Evolutionary conservation across 2,888 invertebrate species (phyloP).

Genomic region (Eupithecia tripunctaria): DNA sequence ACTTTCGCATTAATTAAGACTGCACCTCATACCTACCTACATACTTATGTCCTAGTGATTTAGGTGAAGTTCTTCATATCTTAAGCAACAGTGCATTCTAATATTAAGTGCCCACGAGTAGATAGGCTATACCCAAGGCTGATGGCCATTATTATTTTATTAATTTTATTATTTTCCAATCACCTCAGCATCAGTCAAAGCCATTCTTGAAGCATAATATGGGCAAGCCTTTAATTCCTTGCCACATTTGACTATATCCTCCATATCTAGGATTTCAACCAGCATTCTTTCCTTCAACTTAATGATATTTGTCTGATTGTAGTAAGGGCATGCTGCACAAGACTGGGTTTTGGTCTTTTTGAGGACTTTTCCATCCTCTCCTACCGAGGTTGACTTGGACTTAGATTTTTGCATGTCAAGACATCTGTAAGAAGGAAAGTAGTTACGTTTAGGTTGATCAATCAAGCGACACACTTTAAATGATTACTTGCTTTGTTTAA

Average conservation of each 20-base stretch:
- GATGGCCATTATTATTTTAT: too few species aligned
- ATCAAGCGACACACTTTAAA: too few species aligned
- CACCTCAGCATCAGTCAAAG: conserved; percentile 92
- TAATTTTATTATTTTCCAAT: too few species aligned
- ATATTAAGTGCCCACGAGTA: too few species aligned
- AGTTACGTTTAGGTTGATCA: neutral
- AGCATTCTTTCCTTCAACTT: conserved; percentile 87
- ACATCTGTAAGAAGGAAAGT: conserved; percentile 82
- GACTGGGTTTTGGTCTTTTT: conserved; percentile 86
- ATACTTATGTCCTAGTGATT: too few species aligned
- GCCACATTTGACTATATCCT: conserved; percentile 90
- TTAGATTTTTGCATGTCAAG: conserved; percentile 90
- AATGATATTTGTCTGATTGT: conserved; percentile 86
- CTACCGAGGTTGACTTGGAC: conserved; percentile 81
- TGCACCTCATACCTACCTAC: too few species aligned
- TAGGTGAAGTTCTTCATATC: too few species aligned
- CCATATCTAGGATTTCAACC: conserved; percentile 92
- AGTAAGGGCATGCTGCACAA: conserved; percentile 87
- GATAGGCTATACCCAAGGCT: too few species aligned
- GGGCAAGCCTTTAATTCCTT: conserved; percentile 92
- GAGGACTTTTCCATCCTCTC: conserved; percentile 84
- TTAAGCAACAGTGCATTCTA: too few species aligned
- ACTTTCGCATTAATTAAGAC: too few species aligned
- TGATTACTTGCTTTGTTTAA: neutral
- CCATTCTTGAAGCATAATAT: conserved; percentile 95